Evolutionary conservation across 2,797 vertebrate species (phyloP), one percentile per base, ranked within the genome.

Genomic region (Carcharodon carcharias): DNA sequence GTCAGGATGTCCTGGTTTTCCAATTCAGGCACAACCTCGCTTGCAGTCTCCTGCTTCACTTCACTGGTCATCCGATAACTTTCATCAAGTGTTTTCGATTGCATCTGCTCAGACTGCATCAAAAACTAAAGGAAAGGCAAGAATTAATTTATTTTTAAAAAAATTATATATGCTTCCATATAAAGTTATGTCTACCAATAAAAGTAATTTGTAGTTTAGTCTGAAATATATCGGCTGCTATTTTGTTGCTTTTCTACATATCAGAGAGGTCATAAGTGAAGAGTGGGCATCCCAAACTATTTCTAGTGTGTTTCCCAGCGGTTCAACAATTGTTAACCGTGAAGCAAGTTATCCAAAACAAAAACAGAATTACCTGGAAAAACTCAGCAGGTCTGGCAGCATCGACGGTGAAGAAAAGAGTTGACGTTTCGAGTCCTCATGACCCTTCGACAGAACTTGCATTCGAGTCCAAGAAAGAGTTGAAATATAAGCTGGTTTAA

Each of bases 1-100:
- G 97, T 97, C 96, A 98, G 67, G 4, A 98, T 97, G 97, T 99
- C 98, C 97, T 98, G 98, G 95, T 97, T 97, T 88, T 98, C 93
- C 0, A 97, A 97, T 11, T 98, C 97, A 0, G 98, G 98, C 96
- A 98, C 96, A 82, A 97, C 67, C 96, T 96, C 93, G 16, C 40
- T 95, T 96, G 0, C 97, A 26, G n/a, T 96, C 96, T 88, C 96
- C 28, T 61, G 21, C 96, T 58, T 95, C 50, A n/a, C 6, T 56
- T 73, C 94, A 35, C 14, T 21, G 50, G 73, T 69, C 45, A 73
- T 95, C 40, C 69, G 94, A 95, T 71, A 77, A 71, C 69, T 77
- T 56, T 73, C 26, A 1, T 77, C 65, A 73, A 71, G 31, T 54
- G 31, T 35, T 54, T 58, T 73, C 7, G 94, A 95, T 8, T 71